These are phyloP conservation scores for Macrophya annulata DNA, from an alignment of 2,888 invertebrate species.

Conservation along the genomic window DNA sequence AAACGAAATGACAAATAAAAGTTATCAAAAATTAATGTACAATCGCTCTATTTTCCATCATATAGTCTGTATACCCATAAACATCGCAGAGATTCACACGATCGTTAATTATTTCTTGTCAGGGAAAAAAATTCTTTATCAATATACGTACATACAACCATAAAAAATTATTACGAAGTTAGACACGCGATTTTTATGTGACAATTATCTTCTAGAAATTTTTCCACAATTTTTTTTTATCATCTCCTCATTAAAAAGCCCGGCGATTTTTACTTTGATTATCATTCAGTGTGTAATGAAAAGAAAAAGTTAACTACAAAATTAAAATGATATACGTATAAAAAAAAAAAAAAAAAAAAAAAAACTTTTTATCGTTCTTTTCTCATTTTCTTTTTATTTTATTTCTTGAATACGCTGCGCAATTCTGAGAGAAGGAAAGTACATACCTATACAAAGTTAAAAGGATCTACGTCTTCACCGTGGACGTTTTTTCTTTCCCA, in stretches of 20 bases:
- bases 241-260: neutral
- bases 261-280: neutral
- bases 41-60: constrained; percentile 38
- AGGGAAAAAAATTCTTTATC: neutral
- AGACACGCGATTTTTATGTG: too few species aligned
- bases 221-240: neutral
- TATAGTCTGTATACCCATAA: neutral
- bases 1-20: neutral
- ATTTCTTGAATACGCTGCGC: neutral
- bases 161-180: neutral
- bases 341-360: too few species aligned
- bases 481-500: neutral
- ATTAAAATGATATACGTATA: neutral
- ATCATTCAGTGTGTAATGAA: neutral
- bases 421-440: neutral
- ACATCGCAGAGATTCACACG: neutral
- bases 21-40: neutral
- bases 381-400: neutral
- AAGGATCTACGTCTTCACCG: neutral
- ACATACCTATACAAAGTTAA: neutral
- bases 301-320: neutral
- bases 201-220: too few species aligned
- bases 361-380: neutral
- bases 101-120: neutral
- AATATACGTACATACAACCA: neutral